Evolutionary conservation across 2,888 invertebrate species (phyloP), one percentile per base, ranked within the genome.

Genomic region (Tetragnatha montana): DNA sequence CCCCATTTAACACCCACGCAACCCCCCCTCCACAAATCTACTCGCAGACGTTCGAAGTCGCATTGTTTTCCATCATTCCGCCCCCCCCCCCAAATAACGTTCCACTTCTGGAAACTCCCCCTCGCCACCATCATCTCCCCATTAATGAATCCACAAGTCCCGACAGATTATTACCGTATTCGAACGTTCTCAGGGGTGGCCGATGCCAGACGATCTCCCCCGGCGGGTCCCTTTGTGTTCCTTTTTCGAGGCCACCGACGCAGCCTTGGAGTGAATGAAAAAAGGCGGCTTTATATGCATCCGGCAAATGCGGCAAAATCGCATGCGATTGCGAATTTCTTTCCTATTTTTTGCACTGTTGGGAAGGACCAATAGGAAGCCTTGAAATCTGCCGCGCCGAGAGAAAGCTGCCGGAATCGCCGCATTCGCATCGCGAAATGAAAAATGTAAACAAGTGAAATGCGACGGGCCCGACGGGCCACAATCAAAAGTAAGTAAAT

Each of bases 161-260:
- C 81, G 87, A 87, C 87, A 87, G 86, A 87, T 81, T 74, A n/a
- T n/a, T n/a, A 74, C 86, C 60, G 49, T 49, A 68, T 80, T 80
- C 79, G 79, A 86, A 86, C 80, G 50, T 81, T 74, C 74, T 19
- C 19, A 49, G 81, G 82, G 87, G 86, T 87, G 87, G 87, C 81
- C 87, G 75, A 68, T 76, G 60, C 47, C 83, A 84, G 83, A 84
- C 76, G 49, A 7, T 73, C 70, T 21, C 14, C 22, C 49, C 75
- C 75, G 71, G 69, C 49, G 71, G 35, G 69, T 84, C 19, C 76
- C 68, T 21, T 69, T 47, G 47, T 14, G 69, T 47, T 68, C 83
- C 76, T 47, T 35, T 35, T 35, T 35, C 35, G 19, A 71, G 87
- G 87, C 87, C 87, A 87, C 87, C 87, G 71, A 60, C 73, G 87